Conservation (phyloP, 2,888 invertebrate species). For the Craniophora ligustri region DNA sequence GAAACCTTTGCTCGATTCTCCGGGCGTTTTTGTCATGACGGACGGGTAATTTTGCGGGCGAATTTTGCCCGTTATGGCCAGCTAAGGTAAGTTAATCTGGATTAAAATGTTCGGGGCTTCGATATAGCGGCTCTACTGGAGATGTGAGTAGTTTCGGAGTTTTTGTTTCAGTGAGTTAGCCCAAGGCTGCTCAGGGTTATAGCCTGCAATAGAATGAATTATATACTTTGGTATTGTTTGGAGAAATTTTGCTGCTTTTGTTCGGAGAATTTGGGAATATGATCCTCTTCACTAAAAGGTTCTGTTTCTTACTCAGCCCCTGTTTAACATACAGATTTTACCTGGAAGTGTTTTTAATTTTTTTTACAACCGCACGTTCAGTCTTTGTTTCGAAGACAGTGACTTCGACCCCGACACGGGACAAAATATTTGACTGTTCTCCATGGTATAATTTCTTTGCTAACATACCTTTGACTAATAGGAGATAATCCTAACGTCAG, state of each 20-base stretch:
- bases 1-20: conserved; percentile 57
- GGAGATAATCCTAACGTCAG: too few species aligned
- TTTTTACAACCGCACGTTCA: too few species aligned
- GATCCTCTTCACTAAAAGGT: not conserved
- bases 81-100: conserved; percentile 55
- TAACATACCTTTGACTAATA: too few species aligned
- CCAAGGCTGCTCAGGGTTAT: conserved; percentile 11
- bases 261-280: not conserved
- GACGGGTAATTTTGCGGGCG: conserved; percentile 58
- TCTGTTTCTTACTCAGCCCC: too few species aligned
- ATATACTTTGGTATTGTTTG: conserved; percentile 34
- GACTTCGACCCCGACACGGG: too few species aligned
- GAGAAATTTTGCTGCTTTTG: conserved; percentile 5
- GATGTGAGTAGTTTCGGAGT: conserved; percentile 10
- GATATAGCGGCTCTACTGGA: conserved; percentile 33
- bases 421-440: too few species aligned
- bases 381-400: too few species aligned
- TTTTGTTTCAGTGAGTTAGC: conserved; percentile 28
- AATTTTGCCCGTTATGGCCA: conserved; percentile 52
- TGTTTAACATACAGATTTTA: too few species aligned
- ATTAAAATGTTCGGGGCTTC: conserved; percentile 51
- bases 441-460: too few species aligned
- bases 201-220: conserved; percentile 8
- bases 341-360: too few species aligned
- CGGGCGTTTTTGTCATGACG: conserved; percentile 63